Base-by-base conservation (phyloP, 2,113 vertebrate genomes). In the Odocoileus virginianus region DNA sequence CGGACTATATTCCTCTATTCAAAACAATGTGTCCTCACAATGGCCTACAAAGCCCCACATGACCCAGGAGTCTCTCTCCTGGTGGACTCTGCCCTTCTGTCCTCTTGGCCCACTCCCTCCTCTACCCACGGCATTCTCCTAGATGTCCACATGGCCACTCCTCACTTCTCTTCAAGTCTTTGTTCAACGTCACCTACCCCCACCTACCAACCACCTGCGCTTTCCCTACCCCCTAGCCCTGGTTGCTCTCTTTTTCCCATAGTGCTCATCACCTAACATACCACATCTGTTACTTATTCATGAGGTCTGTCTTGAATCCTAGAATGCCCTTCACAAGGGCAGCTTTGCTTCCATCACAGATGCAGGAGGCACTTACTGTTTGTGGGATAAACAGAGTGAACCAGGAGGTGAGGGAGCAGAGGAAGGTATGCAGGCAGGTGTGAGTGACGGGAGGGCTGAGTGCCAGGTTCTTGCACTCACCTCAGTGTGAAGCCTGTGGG, bases 401-500 rank as follows among this genome's bases (percentile, higher is more conserved):
- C 0, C 33, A 36, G 33, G 30, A 60, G 40, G 58, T 0, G 33
- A 43, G 36, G 21, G 60, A 47, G 58, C 0, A 8, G 28, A 71
- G 84, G 30, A 27, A 14, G 5, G 76, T 11, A 21, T 1, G 0
- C 13, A 14, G n/a, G 60, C 45, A 23, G 40, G n/a, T 6, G 28
- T 36, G 87, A 33, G 27, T 2, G 6, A 23, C 1, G 3, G 89
- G 47, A 50, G 23, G 64, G 16, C 47, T 10, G 43, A 36, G 25
- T 0, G 16, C 45, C 7, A 16, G 89, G 52, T 10, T 40, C 52
- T 11, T 16, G 16, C 61, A 96, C 98, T 98, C 97, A 99, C 99
- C 98, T 99, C 98, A 13, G 67, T 36, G 36, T 99, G 97, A 91
- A 99, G 98, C 25, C 98, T 98, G 82, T 98, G 98, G 25, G 17